Conservation (phyloP, 2,888 invertebrate species). For the Agonopterix alstromeriana region DNA sequence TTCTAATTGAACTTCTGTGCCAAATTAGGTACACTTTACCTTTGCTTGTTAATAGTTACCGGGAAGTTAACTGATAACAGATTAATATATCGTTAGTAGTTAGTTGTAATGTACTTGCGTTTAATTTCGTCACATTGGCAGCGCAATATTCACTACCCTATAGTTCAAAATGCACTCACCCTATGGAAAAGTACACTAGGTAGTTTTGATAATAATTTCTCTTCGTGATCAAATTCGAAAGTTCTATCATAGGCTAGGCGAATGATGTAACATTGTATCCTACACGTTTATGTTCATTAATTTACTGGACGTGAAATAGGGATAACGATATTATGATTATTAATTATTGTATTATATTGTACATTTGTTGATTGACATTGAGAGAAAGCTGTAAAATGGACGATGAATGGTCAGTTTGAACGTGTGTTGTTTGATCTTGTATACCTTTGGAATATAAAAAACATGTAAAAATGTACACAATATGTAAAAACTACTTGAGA, state of each 20-base stretch:
- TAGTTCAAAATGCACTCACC: conserved; percentile 69
- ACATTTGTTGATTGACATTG: conserved; percentile 25
- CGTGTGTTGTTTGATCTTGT: too few relatives aligned
- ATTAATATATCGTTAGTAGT: conserved; percentile 63
- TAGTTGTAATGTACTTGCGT: conserved; percentile 65
- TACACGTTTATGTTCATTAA: conserved; percentile 42
- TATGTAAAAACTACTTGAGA: too few relatives aligned
- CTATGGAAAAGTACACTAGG: conserved; percentile 66
- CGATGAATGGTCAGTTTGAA: conserved; percentile 3
- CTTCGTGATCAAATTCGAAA: conserved; percentile 74
- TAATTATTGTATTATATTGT: conserved; percentile 29
- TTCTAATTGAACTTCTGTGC: conserved; percentile 48
- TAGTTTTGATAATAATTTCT: conserved; percentile 75
- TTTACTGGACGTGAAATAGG: conserved; percentile 37
- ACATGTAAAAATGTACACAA: too few relatives aligned
- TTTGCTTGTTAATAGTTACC: conserved; percentile 42
- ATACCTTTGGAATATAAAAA: too few relatives aligned
- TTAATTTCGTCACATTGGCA: conserved; percentile 61
- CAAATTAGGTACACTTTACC: conserved; percentile 57
- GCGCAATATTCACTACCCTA: conserved; percentile 60
- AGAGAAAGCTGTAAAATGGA: conserved; percentile 25
- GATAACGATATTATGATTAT: conserved; percentile 26
- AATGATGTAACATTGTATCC: conserved; percentile 64
- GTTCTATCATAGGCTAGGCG: conserved; percentile 75
- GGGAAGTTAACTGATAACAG: conserved; percentile 38